A percentile compares a stretch with the other conserved stretches of the same genome.
These are phyloP conservation scores for Carabus problematicus DNA, from an alignment of 2,888 invertebrate genomes.

Conservation along the genomic window DNA sequence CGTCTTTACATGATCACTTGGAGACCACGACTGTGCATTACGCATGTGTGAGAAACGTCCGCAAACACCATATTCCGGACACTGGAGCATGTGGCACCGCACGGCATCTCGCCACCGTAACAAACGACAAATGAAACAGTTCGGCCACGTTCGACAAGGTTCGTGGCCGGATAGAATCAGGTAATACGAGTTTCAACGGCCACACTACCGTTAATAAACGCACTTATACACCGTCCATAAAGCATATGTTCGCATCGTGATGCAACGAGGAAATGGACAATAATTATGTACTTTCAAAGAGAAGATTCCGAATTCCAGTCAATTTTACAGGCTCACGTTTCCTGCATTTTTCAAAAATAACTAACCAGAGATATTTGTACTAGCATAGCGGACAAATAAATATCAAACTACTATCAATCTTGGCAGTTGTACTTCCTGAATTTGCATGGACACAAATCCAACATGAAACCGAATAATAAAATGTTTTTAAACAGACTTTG, in stretches of 20 bases:
- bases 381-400: not conserved
- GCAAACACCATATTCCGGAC: slow-evolving; percentile 34
- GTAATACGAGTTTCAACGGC: slow-evolving; percentile 6
- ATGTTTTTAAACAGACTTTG: too few relatives aligned
- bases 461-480: too few relatives aligned
- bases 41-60: slow-evolving; percentile 38
- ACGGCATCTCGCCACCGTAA: slow-evolving; percentile 30
- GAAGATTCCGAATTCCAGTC: slow-evolving; percentile 13
- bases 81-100: slow-evolving; percentile 36
- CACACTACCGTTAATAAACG: too few relatives aligned
- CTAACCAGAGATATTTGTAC: not conserved
- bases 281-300: slow-evolving; percentile 17
- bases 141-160: slow-evolving; percentile 18
- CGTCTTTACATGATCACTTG: slow-evolving; percentile 26
- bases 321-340: not conserved
- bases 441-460: too few relatives aligned
- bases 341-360: slow-evolving; percentile 15
- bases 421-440: not conserved
- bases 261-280: not conserved
- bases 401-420: not conserved
- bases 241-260: slow-evolving; percentile 2
- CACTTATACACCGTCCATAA: not conserved
- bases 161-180: not conserved
- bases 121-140: slow-evolving; percentile 13
- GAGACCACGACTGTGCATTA: slow-evolving; percentile 18